A percentile compares a stretch with the other conserved stretches of the same genome.
Conservation (phyloP, 2,113 vertebrate genomes). For the Dolichotis patagonum region DNA sequence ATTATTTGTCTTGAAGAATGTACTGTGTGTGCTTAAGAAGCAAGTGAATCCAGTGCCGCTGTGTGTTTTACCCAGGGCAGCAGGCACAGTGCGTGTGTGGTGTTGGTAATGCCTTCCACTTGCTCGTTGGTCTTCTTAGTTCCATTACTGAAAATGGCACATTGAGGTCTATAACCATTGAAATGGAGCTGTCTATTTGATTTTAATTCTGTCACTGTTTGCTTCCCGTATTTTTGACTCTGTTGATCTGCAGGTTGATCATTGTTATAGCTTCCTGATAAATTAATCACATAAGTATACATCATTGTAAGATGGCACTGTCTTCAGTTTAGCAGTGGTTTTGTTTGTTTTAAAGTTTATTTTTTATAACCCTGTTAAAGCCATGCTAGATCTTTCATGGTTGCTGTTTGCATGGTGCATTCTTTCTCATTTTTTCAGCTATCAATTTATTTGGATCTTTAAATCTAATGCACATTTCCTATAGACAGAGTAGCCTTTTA, state of each 20-base stretch:
- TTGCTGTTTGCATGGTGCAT: not conserved
- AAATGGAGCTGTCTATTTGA: not conserved
- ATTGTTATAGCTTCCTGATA: not conserved
- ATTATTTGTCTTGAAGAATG: not conserved
- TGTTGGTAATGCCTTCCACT: not conserved
- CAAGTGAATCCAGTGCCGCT: no score
- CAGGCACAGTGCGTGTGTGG: not conserved
- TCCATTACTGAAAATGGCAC: not conserved
- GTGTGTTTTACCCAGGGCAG: rapidly evolving
- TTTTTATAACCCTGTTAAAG: not conserved
- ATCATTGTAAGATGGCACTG: not conserved
- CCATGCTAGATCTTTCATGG: not conserved
- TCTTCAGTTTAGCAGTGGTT: not conserved
- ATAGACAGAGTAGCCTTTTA: not conserved
- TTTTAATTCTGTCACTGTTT: not conserved
- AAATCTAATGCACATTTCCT: not conserved
- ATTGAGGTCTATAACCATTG: not conserved
- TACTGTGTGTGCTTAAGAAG: not conserved
- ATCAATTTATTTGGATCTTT: not conserved
- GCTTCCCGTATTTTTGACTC: not conserved
- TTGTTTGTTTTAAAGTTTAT: not conserved
- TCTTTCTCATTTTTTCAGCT: not conserved
- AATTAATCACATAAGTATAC: not conserved
- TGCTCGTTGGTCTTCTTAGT: not conserved
- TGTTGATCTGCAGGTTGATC: no score